Base-by-base conservation (phyloP, 2,113 vertebrate genomes). In the Vidua chalybeata region DNA sequence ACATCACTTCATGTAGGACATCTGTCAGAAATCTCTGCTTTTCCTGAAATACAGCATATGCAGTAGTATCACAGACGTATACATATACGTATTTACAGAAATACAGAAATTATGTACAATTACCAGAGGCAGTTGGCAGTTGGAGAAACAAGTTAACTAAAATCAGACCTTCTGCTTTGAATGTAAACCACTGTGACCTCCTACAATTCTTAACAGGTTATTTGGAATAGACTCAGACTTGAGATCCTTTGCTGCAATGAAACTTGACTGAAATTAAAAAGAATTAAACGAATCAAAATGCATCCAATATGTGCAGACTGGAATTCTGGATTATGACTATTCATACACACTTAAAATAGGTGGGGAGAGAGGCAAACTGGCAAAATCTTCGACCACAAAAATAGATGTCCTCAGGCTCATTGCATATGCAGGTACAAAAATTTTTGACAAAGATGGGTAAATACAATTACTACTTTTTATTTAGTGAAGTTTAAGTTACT, bases 1-100 rank as follows among this genome's bases (percentile, higher is more conserved):
- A 96, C 99, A 99, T 99, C 94, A 99, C 99, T 97, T 99, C 99
- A 49, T 99, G 99, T 13, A 99, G 98, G 83, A 99, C 99, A 81
- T 99, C 99, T 4, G 99, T 99, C 97, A 99, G 98, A 97, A 99
- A 99, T 26, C 99, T 98, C 74, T 99, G 99, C 62, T 99, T 99
- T 98, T 99, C 99, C 99, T 99, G 97, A 85, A 98, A 98, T 64
- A 96, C 51, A 98, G 84, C 33, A 95, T 30, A 96, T 7, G 30
- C 37, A 68, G 69, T 35, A 89, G 61, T 63, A 93, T 89, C 35
- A 55, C 45, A 92, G 64, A 84, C 20, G 96, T 41, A 93, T 63
- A 91, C 20, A 96, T 41, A 93, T 63, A 91, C n/a, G 61, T 10
- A 35, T 22, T 48, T 37, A 68, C 41, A 83, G 82, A 49, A 82